These are phyloP conservation scores for Drosophila murphyi DNA, from an alignment of 1,140 invertebrate genomes.

Conservation along the genomic window DNA sequence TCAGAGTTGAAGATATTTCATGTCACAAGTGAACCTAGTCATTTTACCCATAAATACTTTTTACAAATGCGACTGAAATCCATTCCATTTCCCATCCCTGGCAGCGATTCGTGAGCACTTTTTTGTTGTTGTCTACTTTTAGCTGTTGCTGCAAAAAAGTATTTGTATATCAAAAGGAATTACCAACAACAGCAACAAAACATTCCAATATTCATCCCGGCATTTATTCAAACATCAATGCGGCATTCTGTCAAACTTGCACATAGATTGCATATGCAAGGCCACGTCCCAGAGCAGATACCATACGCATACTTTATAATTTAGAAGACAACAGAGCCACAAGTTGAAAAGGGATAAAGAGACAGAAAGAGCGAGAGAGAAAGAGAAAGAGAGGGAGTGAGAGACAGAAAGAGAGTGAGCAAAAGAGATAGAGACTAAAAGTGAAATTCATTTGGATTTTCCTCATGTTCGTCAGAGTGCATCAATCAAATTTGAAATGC, in stretches of 20 bases:
- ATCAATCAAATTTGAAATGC: constrained; percentile 77
- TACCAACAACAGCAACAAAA: constrained; percentile 33
- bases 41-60: constrained; percentile 28
- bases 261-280: constrained; percentile 66
- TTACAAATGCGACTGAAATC: constrained; percentile 11
- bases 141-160: constrained; percentile 36
- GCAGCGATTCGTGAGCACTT: constrained; percentile 18
- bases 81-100: constrained; percentile 17
- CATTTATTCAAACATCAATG: constrained; percentile 48
- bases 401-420: constrained; percentile 18
- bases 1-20: not conserved
- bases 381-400: constrained; percentile 4
- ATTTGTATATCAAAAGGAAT: constrained; percentile 64
- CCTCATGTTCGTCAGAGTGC: constrained; percentile 64
- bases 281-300: constrained; percentile 39
- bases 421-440: constrained; percentile 34
- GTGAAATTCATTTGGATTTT: constrained; percentile 73
- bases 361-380: constrained; percentile 1
- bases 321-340: constrained; percentile 27
- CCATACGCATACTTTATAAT: constrained; percentile 50
- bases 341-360: no score
- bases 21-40: constrained; percentile 5
- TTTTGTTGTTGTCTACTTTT: constrained; percentile 12
- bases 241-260: constrained; percentile 63
- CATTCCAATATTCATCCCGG: constrained; percentile 28